phyloP scores from a whole-genome alignment of 2,888 invertebrate species.

The Dryadula phaetusa region DNA sequence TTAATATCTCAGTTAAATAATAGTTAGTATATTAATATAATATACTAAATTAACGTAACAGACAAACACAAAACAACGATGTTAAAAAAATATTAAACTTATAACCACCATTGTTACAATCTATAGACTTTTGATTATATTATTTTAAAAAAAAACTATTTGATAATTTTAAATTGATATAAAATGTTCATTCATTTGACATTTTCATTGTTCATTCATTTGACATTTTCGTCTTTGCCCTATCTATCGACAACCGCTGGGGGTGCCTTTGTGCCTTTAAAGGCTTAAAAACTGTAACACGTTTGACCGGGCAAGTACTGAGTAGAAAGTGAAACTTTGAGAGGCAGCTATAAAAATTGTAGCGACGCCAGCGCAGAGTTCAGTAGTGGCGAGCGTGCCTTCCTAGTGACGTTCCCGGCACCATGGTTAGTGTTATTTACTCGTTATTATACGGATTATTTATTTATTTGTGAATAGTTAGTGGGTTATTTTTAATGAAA shows the following conservation, averaged over 20 bases:
- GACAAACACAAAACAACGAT: not conserved
- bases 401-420: slow-evolving; percentile 58
- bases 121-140: too few relatives aligned
- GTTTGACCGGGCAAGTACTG: slow-evolving; percentile 60
- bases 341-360: slow-evolving; percentile 79
- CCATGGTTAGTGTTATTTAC: slow-evolving; percentile 76
- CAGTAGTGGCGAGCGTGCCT: slow-evolving; percentile 69
- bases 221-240: slow-evolving; percentile 28
- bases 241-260: slow-evolving; percentile 16
- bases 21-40: too few relatives aligned
- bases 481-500: slow-evolving; percentile 17
- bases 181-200: slow-evolving; percentile 11
- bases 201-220: slow-evolving; percentile 14
- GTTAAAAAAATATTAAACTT: too few relatives aligned
- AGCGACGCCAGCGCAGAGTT: slow-evolving; percentile 61
- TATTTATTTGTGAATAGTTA: slow-evolving; percentile 34
- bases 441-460: slow-evolving; percentile 65
- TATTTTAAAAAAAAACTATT: not conserved
- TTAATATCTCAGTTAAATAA: too few relatives aligned
- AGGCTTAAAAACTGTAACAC: slow-evolving; percentile 75
- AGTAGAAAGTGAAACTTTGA: slow-evolving; percentile 81
- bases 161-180: not conserved
- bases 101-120: too few relatives aligned
- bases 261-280: slow-evolving; percentile 67
- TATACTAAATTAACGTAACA: not conserved